phyloP scores from a whole-genome alignment of 2,113 vertebrate species.

The Anser cygnoides region DNA sequence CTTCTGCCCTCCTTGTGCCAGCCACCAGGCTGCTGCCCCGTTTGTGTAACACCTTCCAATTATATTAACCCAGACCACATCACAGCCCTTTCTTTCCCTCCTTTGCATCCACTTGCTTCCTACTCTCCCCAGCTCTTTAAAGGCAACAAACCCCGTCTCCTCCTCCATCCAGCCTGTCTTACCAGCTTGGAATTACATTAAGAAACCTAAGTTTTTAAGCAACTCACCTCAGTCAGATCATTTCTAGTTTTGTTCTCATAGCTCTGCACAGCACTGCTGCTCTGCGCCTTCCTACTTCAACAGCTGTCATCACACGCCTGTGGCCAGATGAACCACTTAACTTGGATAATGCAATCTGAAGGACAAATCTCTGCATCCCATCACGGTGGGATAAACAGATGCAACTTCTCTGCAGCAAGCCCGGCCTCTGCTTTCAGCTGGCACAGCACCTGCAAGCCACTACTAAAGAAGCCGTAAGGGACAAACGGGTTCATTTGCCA shows the following conservation, averaged over 20 bases:
- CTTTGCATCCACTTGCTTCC: not conserved
- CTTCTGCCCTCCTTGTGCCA: not conserved
- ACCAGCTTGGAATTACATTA: not conserved
- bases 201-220: not conserved
- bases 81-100: not conserved
- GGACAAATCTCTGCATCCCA: not conserved
- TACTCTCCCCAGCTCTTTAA: not conserved
- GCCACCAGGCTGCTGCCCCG: not conserved
- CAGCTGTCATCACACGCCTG: not conserved
- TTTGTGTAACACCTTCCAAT: not conserved
- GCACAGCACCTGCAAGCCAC: not conserved
- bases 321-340: not conserved
- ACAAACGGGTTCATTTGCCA: not conserved
- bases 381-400: not conserved
- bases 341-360: not conserved
- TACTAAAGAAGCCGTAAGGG: not conserved
- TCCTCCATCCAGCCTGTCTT: not conserved
- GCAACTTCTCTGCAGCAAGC: not conserved
- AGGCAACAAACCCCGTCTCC: not conserved
- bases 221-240: not conserved
- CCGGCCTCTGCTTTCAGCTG: not conserved
- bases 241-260: slow-evolving; percentile 3
- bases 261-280: not conserved
- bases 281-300: not conserved
- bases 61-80: not conserved